Evolutionary conservation across 1,140 invertebrate genomes (phyloP).

Genomic region (Dolichoris vasculosae): DNA sequence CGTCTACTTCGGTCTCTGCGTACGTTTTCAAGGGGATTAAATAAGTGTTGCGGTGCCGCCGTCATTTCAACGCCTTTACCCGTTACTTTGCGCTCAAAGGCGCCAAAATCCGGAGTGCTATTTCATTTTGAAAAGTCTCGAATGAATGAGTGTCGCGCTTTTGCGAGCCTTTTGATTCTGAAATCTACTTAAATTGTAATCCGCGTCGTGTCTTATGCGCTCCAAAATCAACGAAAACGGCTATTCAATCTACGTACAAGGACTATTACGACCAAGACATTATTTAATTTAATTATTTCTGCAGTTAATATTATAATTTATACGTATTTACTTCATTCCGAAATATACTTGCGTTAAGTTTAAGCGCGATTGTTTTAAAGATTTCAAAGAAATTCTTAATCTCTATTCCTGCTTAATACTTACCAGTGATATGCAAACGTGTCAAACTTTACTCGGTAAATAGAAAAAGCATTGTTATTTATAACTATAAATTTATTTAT

Average conservation of each 20-base stretch:
- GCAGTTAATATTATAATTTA: neutral
- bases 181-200: neutral
- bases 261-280: neutral
- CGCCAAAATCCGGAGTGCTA: neutral
- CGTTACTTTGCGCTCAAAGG: neutral
- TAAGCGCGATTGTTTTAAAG: too few species aligned
- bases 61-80: neutral
- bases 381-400: too few species aligned
- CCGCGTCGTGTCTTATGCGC: neutral
- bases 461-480: too few species aligned
- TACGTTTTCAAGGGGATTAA: neutral
- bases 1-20: neutral
- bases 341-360: too few species aligned
- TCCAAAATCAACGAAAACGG: neutral
- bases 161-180: neutral
- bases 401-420: too few species aligned
- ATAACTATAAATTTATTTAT: too few species aligned
- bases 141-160: neutral
- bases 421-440: too few species aligned
- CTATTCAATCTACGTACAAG: neutral
- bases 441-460: too few species aligned
- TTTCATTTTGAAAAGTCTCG: neutral
- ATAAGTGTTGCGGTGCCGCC: neutral
- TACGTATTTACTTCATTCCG: too few species aligned
- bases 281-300: neutral